Conservation (phyloP, 2,113 vertebrate species). For the Phrynosoma platyrhinos region DNA sequence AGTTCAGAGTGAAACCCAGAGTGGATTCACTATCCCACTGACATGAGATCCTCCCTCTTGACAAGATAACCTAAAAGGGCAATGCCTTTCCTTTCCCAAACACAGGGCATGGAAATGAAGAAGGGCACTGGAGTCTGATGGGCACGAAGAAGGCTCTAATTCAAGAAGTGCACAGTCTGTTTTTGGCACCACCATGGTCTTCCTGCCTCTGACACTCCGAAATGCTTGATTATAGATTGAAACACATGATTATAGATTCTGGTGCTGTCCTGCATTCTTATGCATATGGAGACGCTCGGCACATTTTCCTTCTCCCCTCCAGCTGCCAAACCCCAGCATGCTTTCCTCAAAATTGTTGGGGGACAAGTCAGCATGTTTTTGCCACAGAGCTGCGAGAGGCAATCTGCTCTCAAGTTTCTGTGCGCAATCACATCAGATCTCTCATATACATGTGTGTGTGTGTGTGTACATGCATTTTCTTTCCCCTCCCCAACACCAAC, state of each 20-base stretch:
- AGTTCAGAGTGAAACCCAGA: no score
- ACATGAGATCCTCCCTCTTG: background rate
- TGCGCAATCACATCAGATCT: conserved; percentile 50
- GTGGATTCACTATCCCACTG: no score
- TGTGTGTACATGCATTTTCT: background rate
- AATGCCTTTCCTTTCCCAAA: no score
- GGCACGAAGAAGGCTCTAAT: conserved; percentile 44
- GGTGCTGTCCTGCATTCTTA: conserved; percentile 58
- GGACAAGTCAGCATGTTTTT: conserved; percentile 51
- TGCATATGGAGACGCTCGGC: conserved; percentile 66
- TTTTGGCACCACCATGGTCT: conserved; percentile 49
- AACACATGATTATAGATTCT: conserved; percentile 62
- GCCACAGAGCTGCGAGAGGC: conserved; percentile 67
- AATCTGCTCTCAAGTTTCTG: conserved; percentile 66
- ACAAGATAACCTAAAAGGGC: no score
- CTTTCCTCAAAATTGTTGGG: conserved; percentile 59
- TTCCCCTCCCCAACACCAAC: background rate
- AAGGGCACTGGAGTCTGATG: conserved; percentile 29
- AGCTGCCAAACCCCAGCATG: conserved; percentile 64
- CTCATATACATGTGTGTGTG: no score
- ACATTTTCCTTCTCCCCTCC: conserved; percentile 9
- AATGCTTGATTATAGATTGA: conserved; percentile 64
- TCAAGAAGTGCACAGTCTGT: conserved; percentile 45
- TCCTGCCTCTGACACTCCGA: conserved; percentile 57
- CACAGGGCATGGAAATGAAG: no score